Conservation (phyloP, 2,797 vertebrate species). For the Scolopax bukidnonensis region DNA sequence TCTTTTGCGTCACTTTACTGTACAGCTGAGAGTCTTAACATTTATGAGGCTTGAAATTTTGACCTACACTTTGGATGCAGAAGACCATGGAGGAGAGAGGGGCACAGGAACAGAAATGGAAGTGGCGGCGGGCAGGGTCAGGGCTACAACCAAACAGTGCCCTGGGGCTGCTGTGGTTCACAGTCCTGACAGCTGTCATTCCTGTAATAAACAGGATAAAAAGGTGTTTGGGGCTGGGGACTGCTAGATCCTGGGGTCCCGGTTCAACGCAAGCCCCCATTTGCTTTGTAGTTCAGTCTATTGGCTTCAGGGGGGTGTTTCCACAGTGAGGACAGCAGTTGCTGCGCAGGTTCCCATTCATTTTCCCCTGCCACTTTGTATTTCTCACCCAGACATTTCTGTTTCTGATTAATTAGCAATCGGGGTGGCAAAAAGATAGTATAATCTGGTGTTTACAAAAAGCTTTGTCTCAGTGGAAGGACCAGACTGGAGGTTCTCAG, state of each 20-base stretch:
- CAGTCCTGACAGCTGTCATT: background rate
- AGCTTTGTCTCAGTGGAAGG: background rate
- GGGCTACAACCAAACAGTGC: background rate
- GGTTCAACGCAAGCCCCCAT: background rate
- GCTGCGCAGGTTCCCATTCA: background rate
- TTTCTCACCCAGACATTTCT: background rate
- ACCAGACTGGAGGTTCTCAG: background rate
- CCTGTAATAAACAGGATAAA: background rate
- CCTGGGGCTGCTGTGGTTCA: background rate
- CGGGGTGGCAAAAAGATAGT: background rate
- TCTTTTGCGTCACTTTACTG: background rate
- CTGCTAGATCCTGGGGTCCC: background rate
- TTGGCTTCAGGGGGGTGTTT: rapidly evolving
- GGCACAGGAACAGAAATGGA: background rate
- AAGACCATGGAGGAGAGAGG: background rate
- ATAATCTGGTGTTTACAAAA: conserved; percentile 6
- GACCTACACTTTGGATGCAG: background rate
- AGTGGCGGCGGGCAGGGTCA: background rate
- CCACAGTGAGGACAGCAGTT: background rate
- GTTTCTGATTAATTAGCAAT: background rate
- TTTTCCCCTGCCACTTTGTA: background rate
- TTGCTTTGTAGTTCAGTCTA: background rate
- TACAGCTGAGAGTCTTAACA: background rate
- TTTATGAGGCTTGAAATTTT: background rate
- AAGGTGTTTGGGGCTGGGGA: background rate